Evolutionary conservation across 1,140 invertebrate species (phyloP), one percentile per base, ranked within the genome.

Genomic region (Carcinoscorpius rotundicauda): DNA sequence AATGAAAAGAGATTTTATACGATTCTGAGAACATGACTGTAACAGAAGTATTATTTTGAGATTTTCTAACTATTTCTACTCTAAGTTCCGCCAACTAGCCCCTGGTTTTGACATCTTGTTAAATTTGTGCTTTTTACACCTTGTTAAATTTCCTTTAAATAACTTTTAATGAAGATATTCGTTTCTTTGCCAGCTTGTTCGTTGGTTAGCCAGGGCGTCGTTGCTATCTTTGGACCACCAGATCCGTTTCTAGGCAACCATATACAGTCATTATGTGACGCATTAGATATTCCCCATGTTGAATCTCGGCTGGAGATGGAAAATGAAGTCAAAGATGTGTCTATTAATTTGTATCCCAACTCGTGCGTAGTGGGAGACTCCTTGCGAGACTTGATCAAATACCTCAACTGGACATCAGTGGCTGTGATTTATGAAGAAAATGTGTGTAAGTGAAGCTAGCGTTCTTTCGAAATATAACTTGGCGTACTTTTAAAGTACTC

Each of bases 351-450:
- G 52, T 87, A 93, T 79, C 93, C 93, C 0, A 84, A 88, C n/a
- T 86, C 91, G 70, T 83, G 86, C 64, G 81, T 89, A 64, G 82
- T 96, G 70, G 91, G 92, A 75, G 79, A 83, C 61, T 91, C 93
- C 0, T 91, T 92, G 76, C 82, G 85, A 64, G 92, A 96, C 73
- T 81, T 95, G 58, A 90, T 95, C 77, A 80, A 82, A 49, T 93
- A 90, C 74, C 82, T 94, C 52, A 93, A 94, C 75, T 97, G 93
- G 93, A 93, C 89, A 5, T 85, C 87, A 77, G 90, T 95, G 69
- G 92, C 91, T 1, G 88, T 97, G 67, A 85, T 97, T 52, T 96
- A 96, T 73, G 93, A 97, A 76, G 88, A 93, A 73, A 86, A 88
- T 75, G 85, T 86, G 71, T 87, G 88, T 89, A 75, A 81, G 80